Base-by-base conservation (phyloP, 1,140 invertebrate species). In the Trinorchestia longiramus region DNA sequence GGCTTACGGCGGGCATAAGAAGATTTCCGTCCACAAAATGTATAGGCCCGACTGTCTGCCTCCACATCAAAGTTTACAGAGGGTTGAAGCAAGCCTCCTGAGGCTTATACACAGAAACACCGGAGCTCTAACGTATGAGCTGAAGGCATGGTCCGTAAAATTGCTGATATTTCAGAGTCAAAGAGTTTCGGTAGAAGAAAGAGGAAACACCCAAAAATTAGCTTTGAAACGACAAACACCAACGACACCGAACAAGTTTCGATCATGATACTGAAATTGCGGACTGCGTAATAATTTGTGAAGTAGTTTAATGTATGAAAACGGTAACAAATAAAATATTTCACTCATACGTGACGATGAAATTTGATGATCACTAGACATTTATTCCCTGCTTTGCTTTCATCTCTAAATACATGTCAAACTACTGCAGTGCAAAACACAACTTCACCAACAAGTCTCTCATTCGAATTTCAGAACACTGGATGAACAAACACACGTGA, bases 61-160 rank as follows among this genome's bases (percentile, higher is more conserved):
- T 42, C 88, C 88, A 43, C 88, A 90, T 90, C 88, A 90, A 90
- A 90, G 88, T 43, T 43, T 90, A 41, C 23, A 90, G 28, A 77
- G n/a, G 88, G 15, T 28, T 90, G 88, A 42, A 36, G 62, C 62
- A 42, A 90, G 88, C 88, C 43, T 90, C 8, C n/a, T n/a, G n/a
- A 43, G 88, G 15, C 23, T 90, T 11, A 90, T 90, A 28, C 88
- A 28, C 88, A 42, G 0, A 90, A 41, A 4, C 88, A 90, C 3
- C 88, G 88, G 15, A 90, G 88, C 43, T 90, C 62, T 77, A 36
- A 1, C 62, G 3, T 23, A 28, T 77, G 62, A 77, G 28, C 62
- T 77, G 62, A 77, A 77, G 11, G 62, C 62, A 77, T 36, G 28
- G 11, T 11, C 62, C 28, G 62, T 36, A 28, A 77, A 77, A 77